Base-by-base conservation (phyloP, 2,888 invertebrate species). In the Synergus laeviventris region DNA sequence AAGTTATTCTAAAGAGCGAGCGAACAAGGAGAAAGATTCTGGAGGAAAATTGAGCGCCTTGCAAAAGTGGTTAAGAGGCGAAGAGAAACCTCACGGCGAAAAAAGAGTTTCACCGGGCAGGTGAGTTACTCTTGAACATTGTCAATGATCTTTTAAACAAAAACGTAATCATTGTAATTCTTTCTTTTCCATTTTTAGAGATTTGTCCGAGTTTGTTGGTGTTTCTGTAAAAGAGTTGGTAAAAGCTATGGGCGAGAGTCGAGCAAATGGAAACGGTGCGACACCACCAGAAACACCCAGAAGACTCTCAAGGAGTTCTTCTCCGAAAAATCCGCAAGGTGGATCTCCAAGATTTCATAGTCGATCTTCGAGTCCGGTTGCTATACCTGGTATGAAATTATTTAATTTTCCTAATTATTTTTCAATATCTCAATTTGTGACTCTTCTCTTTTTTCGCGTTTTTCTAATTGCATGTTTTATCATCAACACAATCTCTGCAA, bases 191-290 rank as follows among this genome's bases (percentile, higher is more conserved):
- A 45, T 16, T 77, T 79, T 66, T 81, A 92, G 91, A 76, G 92
- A 92, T 82, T 91, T 92, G 87, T 88, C 93, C 89, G 94, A 94
- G 86, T 91, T 94, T 76, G 92, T 92, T 21, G 94, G 94, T 0
- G 93, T 94, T 1, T 95, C 95, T 0, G 95, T 95, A 16, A 94
- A 95, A 81, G 95, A 95, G 82, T 90, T 95, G 74, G 95, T 95
- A 4, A 94, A 95, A 85, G 94, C 94, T 0, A 94, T 96, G 87
- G 95, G 95, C 0, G 95, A 95, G 88, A 94, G 94, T 78, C 92
- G 95, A 70, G 94, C 94, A n/a, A 96, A 96, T 91, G 96, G 96
- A 2, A 96, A 96, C 89, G 94, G 94, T 45, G 93, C 93, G 1
- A 95, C 95, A 0, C 95, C 95, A 8, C 94, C 95, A 4, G 94